Conservation (phyloP, 1,140 invertebrate species). For the Acromyrmex heyeri region DNA sequence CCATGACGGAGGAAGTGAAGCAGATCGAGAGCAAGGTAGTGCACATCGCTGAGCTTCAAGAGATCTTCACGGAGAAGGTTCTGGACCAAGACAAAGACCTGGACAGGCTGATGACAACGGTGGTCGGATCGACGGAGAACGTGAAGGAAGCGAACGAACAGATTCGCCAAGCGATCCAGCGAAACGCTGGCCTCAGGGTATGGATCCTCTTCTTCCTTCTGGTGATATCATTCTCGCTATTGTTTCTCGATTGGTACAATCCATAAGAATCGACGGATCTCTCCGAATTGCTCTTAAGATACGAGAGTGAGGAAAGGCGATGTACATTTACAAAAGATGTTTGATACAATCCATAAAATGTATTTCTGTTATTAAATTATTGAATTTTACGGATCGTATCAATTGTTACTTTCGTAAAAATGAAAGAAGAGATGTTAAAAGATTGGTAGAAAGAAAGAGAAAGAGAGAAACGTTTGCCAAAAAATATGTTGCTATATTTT, state of each 20-base stretch:
- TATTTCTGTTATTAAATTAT: background rate
- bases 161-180: constrained; percentile 97
- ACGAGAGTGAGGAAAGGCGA: background rate
- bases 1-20: constrained; percentile 91
- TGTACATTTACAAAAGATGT: background rate
- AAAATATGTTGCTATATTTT: constrained; percentile 84
- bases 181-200: constrained; percentile 97
- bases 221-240: constrained; percentile 97
- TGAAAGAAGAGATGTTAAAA: background rate
- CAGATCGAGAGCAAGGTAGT: constrained; percentile 97
- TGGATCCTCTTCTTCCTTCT: constrained; percentile 98
- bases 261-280: constrained; percentile 88
- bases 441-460: constrained; percentile 2
- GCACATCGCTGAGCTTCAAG: constrained; percentile 98
- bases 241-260: constrained; percentile 99
- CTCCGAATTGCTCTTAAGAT: background rate
- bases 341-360: constrained; percentile 92
- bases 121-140: constrained; percentile 97
- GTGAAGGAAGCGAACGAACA: constrained; percentile 98
- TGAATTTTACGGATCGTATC: constrained; percentile 20
- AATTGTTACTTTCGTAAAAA: constrained; percentile 1
- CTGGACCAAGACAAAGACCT: constrained; percentile 97
- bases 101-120: constrained; percentile 94
- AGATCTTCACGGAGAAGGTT: constrained; percentile 99
- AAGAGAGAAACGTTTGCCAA: constrained; percentile 77